A percentile compares a stretch with the other conserved stretches of the same genome.
Conservation (phyloP, 1,140 invertebrate genomes). For the Onthophagus taurus region DNA sequence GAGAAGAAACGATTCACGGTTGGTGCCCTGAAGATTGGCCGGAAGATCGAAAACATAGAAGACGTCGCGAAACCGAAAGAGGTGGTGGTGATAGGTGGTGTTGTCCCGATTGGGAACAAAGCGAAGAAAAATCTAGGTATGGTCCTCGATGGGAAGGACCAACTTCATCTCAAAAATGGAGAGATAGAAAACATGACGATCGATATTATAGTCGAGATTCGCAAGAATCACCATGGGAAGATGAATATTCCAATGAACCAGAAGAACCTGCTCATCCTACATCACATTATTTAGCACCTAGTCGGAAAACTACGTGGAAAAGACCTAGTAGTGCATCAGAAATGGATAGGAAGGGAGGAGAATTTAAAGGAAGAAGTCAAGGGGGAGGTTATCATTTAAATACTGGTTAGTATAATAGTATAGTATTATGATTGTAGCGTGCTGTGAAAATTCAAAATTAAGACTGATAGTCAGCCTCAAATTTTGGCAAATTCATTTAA, state of each 20-base stretch:
- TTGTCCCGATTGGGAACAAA: slow-evolving; percentile 34
- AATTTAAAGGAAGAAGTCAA: slow-evolving; percentile 36
- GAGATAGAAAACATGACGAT: slow-evolving; percentile 34
- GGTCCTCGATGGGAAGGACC: slow-evolving; percentile 16
- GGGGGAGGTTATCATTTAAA: slow-evolving; percentile 36
- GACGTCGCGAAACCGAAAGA: slow-evolving; percentile 22
- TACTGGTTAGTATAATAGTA: slow-evolving; percentile 21
- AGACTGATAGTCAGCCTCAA: too few relatives aligned
- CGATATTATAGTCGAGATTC: slow-evolving; percentile 35
- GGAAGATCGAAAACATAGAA: slow-evolving; percentile 23
- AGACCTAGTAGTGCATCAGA: slow-evolving; percentile 52
- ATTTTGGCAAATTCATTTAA: too few relatives aligned
- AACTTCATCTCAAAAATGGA: slow-evolving; percentile 15
- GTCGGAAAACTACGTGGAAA: slow-evolving; percentile 50
- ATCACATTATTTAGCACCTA: slow-evolving; percentile 40
- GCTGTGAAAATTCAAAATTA: too few relatives aligned
- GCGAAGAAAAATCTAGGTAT: slow-evolving; percentile 27
- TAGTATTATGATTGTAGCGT: too few relatives aligned
- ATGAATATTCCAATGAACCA: slow-evolving; percentile 37
- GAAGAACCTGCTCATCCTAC: slow-evolving; percentile 28
- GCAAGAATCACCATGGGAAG: slow-evolving; percentile 47
- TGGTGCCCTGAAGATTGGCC: slow-evolving; percentile 29
- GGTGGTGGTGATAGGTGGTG: slow-evolving; percentile 32
- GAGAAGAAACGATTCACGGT: slow-evolving; percentile 22
- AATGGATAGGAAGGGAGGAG: slow-evolving; percentile 41